Evolutionary conservation across 2,888 invertebrate species (phyloP), one percentile per base, ranked within the genome.

Genomic region (Lochmaea crataegi): DNA sequence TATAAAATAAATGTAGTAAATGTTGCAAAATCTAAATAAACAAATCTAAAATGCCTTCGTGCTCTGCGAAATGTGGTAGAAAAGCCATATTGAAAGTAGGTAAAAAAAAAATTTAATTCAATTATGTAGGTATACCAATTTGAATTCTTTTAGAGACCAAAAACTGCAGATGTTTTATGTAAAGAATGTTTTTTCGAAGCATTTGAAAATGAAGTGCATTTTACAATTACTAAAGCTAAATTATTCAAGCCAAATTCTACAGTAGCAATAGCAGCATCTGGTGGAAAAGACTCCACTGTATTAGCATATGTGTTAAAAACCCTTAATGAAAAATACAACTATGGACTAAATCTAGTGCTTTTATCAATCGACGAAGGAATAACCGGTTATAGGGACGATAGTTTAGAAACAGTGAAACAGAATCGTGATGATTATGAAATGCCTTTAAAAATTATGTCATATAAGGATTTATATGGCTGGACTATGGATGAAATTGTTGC

Each of bases 331-430:
- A 91, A 94, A 64, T 93, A 98, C 85, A 88, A 95, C 77, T 99
- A 99, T 88, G 96, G 95, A 0, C 87, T 99, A 14, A 91, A 98
- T 71, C 88, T 99, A 53, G 91, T 96, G 79, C 88, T 99, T 41
- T 89, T 99, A 53, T 99, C 99, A 0, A 97, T 99, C 77, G 99
- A 99, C 86, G 99, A 99, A 90, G 98, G 99, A 71, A 99, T 99
- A 77, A 97, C 96, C 76, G 94, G 96, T 1, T 96, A 96, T 85
- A 89, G 99, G 79, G 98, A 99, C 87, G 98, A 99, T 85, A 98
- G 98, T 85, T 89, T 98, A 69, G 94, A 98, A 88, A 98, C 98
- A 1, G 99, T 99, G 0, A 96, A 98, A 85, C 92, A 94, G 84
- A 99, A 99, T 85, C 91, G 95, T 71, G 93, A 95, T 81, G 97